Percentiles rank a stretch among this genome's conserved stretches.
Conservation (phyloP, 2,113 vertebrate species). For the Ploceus nigricollis region DNA sequence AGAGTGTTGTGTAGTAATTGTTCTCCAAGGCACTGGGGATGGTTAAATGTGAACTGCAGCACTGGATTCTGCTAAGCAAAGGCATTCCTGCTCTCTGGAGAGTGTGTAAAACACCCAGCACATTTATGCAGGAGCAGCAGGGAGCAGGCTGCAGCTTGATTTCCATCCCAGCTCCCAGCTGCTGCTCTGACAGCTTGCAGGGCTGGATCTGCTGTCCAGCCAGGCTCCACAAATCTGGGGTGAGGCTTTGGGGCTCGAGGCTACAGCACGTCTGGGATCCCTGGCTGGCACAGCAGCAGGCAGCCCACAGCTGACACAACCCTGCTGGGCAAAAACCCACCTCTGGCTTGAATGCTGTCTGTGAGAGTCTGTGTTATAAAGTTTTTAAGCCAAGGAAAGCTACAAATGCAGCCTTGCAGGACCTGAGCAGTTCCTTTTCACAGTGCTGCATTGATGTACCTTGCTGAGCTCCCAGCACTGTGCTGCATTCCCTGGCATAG, state of each 20-base stretch:
- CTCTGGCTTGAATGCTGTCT: background rate
- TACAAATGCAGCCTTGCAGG: background rate
- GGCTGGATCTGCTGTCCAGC: background rate
- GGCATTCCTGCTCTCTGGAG: background rate
- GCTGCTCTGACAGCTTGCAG: background rate
- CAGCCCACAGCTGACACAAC: background rate
- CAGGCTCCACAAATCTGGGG: background rate
- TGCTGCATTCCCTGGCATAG: background rate
- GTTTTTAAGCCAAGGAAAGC: background rate
- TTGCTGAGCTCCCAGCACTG: background rate
- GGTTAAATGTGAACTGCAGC: background rate
- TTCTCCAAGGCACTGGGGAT: background rate
- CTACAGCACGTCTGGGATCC: background rate
- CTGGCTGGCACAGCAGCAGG: background rate
- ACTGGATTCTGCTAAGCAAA: background rate
- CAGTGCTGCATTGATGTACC: background rate
- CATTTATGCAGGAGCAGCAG: background rate
- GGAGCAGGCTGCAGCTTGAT: slow-evolving; percentile 1
- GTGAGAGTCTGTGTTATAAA: background rate
- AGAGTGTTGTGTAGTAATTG: background rate
- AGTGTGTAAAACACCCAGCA: background rate
- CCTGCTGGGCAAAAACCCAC: background rate
- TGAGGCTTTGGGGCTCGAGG: background rate
- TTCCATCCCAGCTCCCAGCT: background rate
- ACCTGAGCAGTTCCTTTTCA: background rate